A percentile compares a stretch with the other conserved stretches of the same genome.
phyloP scores from a whole-genome alignment of 1,140 invertebrate genomes.

The Drosophila novamexicana region DNA sequence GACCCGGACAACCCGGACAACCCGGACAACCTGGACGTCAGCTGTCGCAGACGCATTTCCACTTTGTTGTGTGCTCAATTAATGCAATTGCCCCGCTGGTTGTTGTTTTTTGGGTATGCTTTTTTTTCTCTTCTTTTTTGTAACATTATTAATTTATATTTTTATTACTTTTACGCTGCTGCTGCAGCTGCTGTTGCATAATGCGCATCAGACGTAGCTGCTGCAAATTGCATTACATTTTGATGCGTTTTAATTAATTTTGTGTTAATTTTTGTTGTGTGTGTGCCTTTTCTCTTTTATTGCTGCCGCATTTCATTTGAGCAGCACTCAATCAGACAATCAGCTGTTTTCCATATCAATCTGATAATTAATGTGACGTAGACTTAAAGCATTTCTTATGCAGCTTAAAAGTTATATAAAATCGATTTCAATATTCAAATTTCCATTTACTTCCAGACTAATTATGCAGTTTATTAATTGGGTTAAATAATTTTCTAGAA shows the following conservation, averaged over 20 bases:
- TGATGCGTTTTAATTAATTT: conserved; percentile 82
- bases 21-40: conserved; percentile 1
- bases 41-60: conserved; percentile 73
- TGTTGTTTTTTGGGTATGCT: conserved; percentile 31
- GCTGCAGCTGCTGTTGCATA: conserved; percentile 53
- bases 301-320: conserved; percentile 15
- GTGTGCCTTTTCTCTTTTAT: conserved; percentile 25
- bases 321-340: conserved; percentile 6
- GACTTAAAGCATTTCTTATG: no score
- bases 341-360: no score
- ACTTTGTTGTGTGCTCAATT: conserved; percentile 82
- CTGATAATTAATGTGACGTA: no score
- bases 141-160: conserved; percentile 83
- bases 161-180: conserved; percentile 72
- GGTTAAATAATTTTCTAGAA: no score
- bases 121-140: conserved; percentile 54
- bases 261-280: conserved; percentile 69
- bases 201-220: conserved; percentile 43
- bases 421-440: no score
- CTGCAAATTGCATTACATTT: conserved; percentile 76
- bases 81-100: conserved; percentile 74
- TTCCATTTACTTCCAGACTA: no score
- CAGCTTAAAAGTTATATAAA: no score
- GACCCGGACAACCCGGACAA: background rate
- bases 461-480: no score